phyloP scores from a whole-genome alignment of 1,140 invertebrate species.

The Metaphire vulgaris region DNA sequence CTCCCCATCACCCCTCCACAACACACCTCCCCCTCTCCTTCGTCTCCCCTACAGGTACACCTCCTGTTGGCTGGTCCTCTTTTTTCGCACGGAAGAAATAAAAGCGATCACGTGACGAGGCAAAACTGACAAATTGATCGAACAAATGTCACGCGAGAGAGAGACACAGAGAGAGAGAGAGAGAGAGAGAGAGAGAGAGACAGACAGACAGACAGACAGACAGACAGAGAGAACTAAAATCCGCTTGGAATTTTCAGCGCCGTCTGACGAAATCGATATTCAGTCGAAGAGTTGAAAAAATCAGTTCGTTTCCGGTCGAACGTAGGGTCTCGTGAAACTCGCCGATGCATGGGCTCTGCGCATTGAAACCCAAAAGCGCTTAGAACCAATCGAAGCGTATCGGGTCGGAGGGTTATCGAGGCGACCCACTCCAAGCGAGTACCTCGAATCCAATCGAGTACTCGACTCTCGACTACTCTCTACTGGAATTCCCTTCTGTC shows the following conservation, averaged over 20 bases:
- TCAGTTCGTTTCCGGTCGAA: too few relatives aligned
- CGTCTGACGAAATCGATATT: neutral
- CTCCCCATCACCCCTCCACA: too few relatives aligned
- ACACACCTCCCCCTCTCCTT: too few relatives aligned
- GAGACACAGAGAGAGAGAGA: neutral
- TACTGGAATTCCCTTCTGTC: too few relatives aligned
- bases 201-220: slow-evolving; percentile 1
- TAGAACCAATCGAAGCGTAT: neutral
- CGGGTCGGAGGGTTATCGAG: neutral
- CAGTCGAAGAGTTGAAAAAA: neutral
- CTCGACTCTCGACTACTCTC: too few relatives aligned
- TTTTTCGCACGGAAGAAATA: neutral
- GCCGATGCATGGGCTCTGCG: too few relatives aligned
- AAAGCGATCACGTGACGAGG: neutral
- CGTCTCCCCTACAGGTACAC: too few relatives aligned
- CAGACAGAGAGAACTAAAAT: neutral
- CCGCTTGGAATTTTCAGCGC: too few relatives aligned
- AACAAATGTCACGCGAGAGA: neutral
- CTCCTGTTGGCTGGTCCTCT: neutral
- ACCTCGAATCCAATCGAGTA: too few relatives aligned
- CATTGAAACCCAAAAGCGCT: neutral
- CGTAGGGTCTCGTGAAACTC: too few relatives aligned
- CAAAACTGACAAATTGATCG: neutral
- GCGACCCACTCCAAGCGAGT: too few relatives aligned
- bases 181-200: neutral